These are phyloP conservation scores for Chloromyia formosa DNA, from an alignment of 2,888 invertebrate species.

Conservation along the genomic window DNA sequence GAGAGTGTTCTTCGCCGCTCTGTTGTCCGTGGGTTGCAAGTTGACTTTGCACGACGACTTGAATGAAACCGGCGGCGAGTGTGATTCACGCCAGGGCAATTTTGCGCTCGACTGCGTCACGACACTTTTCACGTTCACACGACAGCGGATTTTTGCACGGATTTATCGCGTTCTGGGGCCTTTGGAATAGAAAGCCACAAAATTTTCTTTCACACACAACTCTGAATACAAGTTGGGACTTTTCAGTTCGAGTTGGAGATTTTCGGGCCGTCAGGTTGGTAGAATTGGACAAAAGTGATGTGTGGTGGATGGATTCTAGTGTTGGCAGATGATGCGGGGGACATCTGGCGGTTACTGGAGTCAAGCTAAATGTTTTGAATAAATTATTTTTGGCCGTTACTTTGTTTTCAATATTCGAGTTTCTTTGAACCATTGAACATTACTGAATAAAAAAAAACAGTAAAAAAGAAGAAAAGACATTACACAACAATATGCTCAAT, in stretches of 20 bases:
- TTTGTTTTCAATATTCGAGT: too few species aligned
- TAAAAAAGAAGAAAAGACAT: too few species aligned
- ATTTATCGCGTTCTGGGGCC: background rate
- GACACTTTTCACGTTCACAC: slow-evolving; percentile 18
- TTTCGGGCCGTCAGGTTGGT: slow-evolving; percentile 1
- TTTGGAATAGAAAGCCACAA: slow-evolving; percentile 16
- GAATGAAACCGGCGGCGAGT: background rate
- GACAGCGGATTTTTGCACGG: slow-evolving; percentile 21
- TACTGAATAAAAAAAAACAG: too few species aligned
- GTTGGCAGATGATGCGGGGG: background rate
- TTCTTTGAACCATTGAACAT: too few species aligned
- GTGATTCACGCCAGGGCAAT: background rate
- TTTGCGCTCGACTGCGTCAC: background rate
- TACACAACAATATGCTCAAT: too few species aligned
- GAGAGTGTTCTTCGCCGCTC: slow-evolving; percentile 11
- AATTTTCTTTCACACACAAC: slow-evolving; percentile 27
- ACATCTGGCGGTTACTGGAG: slow-evolving; percentile 18
- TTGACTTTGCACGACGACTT: slow-evolving; percentile 12
- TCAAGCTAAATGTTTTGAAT: too few species aligned
- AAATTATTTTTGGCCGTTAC: too few species aligned
- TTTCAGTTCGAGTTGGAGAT: background rate
- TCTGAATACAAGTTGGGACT: slow-evolving; percentile 24
- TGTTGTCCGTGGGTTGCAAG: background rate
- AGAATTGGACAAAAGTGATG: background rate
- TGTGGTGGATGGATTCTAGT: slow-evolving; percentile 9